Base-by-base conservation (phyloP, 1,140 invertebrate genomes). In the Drosophila lowei region DNA sequence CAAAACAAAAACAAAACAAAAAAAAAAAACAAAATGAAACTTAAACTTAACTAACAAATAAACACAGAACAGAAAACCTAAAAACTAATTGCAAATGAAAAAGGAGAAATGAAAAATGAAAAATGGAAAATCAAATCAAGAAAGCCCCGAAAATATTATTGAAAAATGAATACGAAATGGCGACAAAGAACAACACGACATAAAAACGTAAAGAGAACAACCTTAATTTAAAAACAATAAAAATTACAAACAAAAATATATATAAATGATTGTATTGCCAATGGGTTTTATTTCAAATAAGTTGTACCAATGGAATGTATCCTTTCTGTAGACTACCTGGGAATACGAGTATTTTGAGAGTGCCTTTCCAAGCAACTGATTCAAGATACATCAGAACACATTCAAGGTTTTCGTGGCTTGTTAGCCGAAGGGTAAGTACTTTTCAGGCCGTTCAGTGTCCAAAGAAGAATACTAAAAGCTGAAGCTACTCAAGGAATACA, bases 151-250 rank as follows among this genome's bases (percentile, higher is more conserved):
- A 38, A 38, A 38, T 11, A 38, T 38, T 38, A 38, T 38, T 38
- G 34, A 38, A 68, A 55, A 42, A 25, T 38, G 46, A 60, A 65
- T 63, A 64, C 48, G 62, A 43, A 66, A 67, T 55, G 43, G 56
- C 7, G 41, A 41, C 48, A 55, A 66, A 61, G 30, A 68, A 73
- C 59, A 75, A 71, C 61, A 72, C 70, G 53, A 78, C 34, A 74
- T 57, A 81, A 66, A 74, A 61, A 62, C 65, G 65, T 68, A 56
- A 78, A 77, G 64, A 80, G 53, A 47, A 25, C 23, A 77, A 64
- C 62, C 72, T 85, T 76, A 85, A 79, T 80, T 85, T 70, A 79
- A 79, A 78, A 84, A 85, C 72, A 84, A 84, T 84, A 84, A 84
- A 85, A 85, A 85, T 85, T 84, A 84, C 77, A 84, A 79, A 84